These are phyloP conservation scores for Pedicia rivosa DNA, from an alignment of 2,888 invertebrate species.

Conservation along the genomic window DNA sequence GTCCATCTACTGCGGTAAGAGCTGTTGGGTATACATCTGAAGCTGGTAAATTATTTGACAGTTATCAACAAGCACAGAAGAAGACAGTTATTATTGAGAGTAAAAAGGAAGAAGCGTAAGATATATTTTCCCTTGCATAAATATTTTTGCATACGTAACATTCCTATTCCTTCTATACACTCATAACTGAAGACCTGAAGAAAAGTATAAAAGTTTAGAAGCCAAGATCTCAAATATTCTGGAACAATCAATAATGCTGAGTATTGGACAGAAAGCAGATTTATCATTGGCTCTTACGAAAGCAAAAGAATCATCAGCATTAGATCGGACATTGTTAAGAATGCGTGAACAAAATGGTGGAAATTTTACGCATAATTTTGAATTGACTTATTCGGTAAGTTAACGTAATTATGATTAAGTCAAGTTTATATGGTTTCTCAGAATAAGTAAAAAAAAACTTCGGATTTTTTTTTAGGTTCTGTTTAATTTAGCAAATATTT, in stretches of 20 bases:
- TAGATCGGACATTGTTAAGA: constrained; percentile 77
- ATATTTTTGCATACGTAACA: not conserved
- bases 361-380: constrained; percentile 83
- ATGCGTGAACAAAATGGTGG: constrained; percentile 84
- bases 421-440: too few species aligned
- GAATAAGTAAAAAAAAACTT: too few species aligned
- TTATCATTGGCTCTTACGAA: constrained; percentile 50
- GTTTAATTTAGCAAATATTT: constrained; percentile 91
- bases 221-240: constrained; percentile 74
- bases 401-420: constrained; percentile 42
- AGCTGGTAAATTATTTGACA: constrained; percentile 49
- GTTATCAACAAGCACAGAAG: constrained; percentile 22
- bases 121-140: constrained; percentile 10
- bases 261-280: constrained; percentile 19
- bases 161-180: not conserved
- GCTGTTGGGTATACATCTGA: constrained; percentile 90
- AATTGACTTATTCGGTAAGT: constrained; percentile 92
- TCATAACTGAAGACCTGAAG: constrained; percentile 76
- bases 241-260: constrained; percentile 71
- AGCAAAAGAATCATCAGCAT: constrained; percentile 90
- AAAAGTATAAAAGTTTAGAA: constrained; percentile 80
- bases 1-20: constrained; percentile 94
- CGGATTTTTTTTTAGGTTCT: too few species aligned
- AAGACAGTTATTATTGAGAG: constrained; percentile 46
- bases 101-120: constrained; percentile 60